Conservation (phyloP, 2,888 invertebrate genomes). For the Anoncus sp. region DNA sequence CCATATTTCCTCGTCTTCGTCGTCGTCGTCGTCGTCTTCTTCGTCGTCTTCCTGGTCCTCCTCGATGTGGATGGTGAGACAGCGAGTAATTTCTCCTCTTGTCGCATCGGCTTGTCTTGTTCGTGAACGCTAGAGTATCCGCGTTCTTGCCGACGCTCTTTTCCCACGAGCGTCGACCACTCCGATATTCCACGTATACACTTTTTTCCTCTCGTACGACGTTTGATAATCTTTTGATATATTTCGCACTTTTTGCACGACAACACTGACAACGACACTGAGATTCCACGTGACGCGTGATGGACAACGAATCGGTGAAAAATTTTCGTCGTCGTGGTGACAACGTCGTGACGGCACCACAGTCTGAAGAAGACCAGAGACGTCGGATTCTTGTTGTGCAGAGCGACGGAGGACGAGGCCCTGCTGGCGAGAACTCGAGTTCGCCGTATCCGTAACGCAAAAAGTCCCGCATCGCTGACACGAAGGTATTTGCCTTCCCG, state of each 20-base stretch:
- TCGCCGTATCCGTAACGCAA: slow-evolving; percentile 79
- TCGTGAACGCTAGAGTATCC: slow-evolving; percentile 77
- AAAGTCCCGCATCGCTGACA: slow-evolving; percentile 83
- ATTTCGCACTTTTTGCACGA: too few species aligned
- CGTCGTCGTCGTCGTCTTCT: slow-evolving; percentile 65
- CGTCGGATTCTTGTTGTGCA: neutral
- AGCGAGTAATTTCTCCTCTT: slow-evolving; percentile 75
- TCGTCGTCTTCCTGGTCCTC: slow-evolving; percentile 69
- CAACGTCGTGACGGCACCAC: neutral
- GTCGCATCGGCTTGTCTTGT: slow-evolving; percentile 78
- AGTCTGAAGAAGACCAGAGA: too few species aligned
- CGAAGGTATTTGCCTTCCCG: slow-evolving; percentile 79
- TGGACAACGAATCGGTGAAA: neutral
- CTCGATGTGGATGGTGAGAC: slow-evolving; percentile 73
- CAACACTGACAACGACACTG: too few species aligned
- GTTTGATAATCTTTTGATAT: too few species aligned
- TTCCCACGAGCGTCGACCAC: slow-evolving; percentile 67
- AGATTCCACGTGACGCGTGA: slow-evolving; percentile 10
- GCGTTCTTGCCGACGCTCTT: slow-evolving; percentile 70
- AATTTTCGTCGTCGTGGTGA: neutral
- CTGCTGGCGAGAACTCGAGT: slow-evolving; percentile 72
- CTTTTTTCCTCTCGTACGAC: too few species aligned
- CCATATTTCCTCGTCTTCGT: slow-evolving; percentile 52
- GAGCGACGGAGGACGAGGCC: slow-evolving; percentile 63
- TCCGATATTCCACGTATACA: slow-evolving; percentile 28